Base-by-base conservation (phyloP, 1,140 invertebrate genomes). In the Pomacea maculata region DNA sequence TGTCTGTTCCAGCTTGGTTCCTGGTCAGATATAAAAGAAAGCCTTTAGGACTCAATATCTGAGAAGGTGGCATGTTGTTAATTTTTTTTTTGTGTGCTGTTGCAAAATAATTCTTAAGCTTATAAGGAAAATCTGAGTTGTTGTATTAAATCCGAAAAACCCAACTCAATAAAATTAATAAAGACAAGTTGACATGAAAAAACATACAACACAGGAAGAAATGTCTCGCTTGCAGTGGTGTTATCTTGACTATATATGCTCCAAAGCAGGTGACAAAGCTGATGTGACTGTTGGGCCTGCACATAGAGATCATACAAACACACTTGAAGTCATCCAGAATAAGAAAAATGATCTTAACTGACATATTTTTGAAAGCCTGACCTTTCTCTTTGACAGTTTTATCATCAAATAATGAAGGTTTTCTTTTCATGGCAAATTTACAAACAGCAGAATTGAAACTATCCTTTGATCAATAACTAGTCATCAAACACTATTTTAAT, bases 261-360 rank as follows among this genome's bases (percentile, higher is more conserved):
- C 87, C 88, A 89, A 67, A 89, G 80, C 45, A 89, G 71, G 81
- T 88, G 87, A 82, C 87, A 89, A 55, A 89, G 75, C 73, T 88
- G 87, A 68, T 83, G 78, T 52, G 85, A 85, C 75, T 88, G 86
- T 79, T 85, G 84, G 12, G 85, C 80, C 88, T 88, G 76, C 15
- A 67, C 11, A 61, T 17, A 61, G 3, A 2, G 57, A 61, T 61
- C 57, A 61, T 17, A 61, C 11, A 61, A 61, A 14, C 57, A 61
- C 11, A 61, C 11, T 8, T 11, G 57, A 61, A 6, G 57, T 17
- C 1, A 17, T 14, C 57, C 34, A 45, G 6, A 45, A 45, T 45
- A 45, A 45, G 34, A 45, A 45, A 25, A 45, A 45, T 1, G 1
- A 45, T 45, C 34, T 45, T 45, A 45, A 45, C 34, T 45, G 34